Base-by-base conservation (phyloP, 1,140 invertebrate genomes). In the Philopotamus ludificatus region DNA sequence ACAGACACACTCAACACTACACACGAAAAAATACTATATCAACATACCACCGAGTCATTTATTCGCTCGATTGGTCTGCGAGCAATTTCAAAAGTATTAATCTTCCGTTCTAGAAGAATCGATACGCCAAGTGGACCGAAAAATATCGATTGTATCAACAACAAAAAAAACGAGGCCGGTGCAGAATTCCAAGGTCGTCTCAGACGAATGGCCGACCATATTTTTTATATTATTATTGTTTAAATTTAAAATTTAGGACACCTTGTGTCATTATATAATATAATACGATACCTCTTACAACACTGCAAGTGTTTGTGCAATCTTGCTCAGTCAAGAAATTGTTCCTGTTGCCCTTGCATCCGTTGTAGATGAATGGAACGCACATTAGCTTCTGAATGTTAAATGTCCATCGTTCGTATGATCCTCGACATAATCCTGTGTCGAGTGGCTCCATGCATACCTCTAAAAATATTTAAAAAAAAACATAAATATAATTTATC, bases 321-420 rank as follows among this genome's bases (percentile, higher is more conserved):
- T 95, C 91, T 25, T 87, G 82, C 39, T 85, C 82, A 1, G 85
- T 88, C 55, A 89, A 78, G 79, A 95, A 96, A 78, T 94, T 95
- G 75, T 96, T 96, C 71, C 84, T 83, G 76, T 92, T 94, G n/a
- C 92, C 92, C 41, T 89, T 82, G 73, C 95, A 97, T 44, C 95
- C 94, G 16, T 92, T 89, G 78, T 94, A 98, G 18, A 79, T 81
- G 75, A 98, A 97, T 18, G 87, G 85, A 20, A 88, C 78, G 75
- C 94, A 97, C 74, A 86, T 88, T 50, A 84, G 79, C 71, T 88
- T 86, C 20, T 79, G 77, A 0, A 82, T 72, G 74, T 94, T 87
- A 77, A 90, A 97, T 55, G 89, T 87, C 88, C 90, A 97, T 44
- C 92, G 84, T 69, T 87, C 84, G 73, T 91, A 93, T 69, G 85